Evolutionary conservation across 2,797 vertebrate genomes (phyloP), one percentile per base, ranked within the genome.

Genomic region (Enteromius radiatus): DNA sequence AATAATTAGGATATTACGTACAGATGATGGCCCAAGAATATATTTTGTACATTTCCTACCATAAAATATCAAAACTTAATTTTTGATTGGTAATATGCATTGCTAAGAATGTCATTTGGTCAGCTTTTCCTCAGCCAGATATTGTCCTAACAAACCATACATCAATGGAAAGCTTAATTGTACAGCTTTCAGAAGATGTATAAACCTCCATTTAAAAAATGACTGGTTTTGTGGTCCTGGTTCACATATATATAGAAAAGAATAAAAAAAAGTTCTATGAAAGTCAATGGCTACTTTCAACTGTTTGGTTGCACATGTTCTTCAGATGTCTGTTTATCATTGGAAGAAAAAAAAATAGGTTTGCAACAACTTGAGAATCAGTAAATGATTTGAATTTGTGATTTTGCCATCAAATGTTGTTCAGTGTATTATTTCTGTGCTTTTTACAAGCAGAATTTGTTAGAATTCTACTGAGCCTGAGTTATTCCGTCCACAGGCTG

Each of bases 401-500:
- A 59, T 26, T 26, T 12, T 26, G 11, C 4, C 10, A 23, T 59
- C 4, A 59, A 47, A 71, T 31, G 8, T 31, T 47, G 69, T 21
- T 71, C 10, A 49, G 5, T 63, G 3, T 15, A 28, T 45, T 76
- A 23, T n/a, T 64, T 64, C 5, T 47, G 26, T 64, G 23, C 3
- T 73, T 73, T 33, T 12, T 52, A 47, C 28, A 15, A 70, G 41
- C 8, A 70, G 68, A 70, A 70, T 70, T 70, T 26, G 5, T 17
- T 33, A 52, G 28, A 0, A n/a, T 73, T 52, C 21, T 52, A n/a
- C 28, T 33, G 17, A 76, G 45, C 17, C 26, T 45, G 1, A 63
- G 17, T 71, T 69, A 26, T 4, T 52, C 19, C 11, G 7, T 65
- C n/a, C 1, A 10, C 88, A 98, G 96, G 96, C 96, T 26, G 96